Evolutionary conservation across 2,797 vertebrate species (phyloP), one percentile per base, ranked within the genome.

Genomic region (Pipistrellus kuhlii): DNA sequence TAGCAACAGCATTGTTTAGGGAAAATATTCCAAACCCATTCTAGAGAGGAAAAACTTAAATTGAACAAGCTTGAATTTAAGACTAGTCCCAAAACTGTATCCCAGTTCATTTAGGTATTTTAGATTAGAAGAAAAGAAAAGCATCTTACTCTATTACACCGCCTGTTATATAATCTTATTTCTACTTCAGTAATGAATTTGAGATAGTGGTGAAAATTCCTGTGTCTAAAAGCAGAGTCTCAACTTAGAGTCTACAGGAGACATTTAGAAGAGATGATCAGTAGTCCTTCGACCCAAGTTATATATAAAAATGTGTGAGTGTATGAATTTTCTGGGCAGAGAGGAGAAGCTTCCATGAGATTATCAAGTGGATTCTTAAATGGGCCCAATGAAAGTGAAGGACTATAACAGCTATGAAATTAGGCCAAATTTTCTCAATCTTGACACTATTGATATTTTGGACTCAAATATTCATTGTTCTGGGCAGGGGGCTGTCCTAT

Each of bases 171-270:
- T 68, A 30, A 57, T 88, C 48, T n/a, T 90, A 66, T 68, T 85
- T 88, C 35, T 80, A 51, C 27, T 94, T 72, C 38, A 96, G 57
- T 85, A n/a, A 66, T 85, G 53, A 93, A 86, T 83, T 95, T 84
- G 90, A 95, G 55, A 94, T 72, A 25, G 13, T n/a, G n/a, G 17
- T 93, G 35, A 85, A 68, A 89, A 87, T 80, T 85, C 9, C 69
- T 71, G 11, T 59, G 12, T 94, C 78, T 88, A 72, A 75, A 95
- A 71, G 35, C 46, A 69, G 21, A 80, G 11, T 92, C 55, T 86
- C 81, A 57, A 78, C 27, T 27, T 92, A 77, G 66, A 91, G 30
- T 87, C 76, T 66, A 3, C 41, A 23, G 64, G 69, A 62, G 3
- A 41, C 38, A 38, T 71, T 91, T 85, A 69, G 68, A 21, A 85